Conservation (phyloP, 2,113 vertebrate species). For the Laterallus jamaicensis region DNA sequence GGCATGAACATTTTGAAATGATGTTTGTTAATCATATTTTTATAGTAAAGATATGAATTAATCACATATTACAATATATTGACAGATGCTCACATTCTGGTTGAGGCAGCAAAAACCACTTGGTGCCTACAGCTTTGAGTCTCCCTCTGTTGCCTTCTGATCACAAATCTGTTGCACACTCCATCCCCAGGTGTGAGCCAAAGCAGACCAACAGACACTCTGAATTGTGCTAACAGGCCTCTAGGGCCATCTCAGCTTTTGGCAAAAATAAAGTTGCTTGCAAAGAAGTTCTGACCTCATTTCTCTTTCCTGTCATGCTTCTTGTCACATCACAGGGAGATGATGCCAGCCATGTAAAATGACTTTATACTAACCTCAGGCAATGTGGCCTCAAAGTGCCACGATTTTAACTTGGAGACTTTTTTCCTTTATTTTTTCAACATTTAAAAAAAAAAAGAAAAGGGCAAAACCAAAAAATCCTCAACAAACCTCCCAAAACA, state of each 20-base stretch:
- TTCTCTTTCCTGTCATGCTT: background rate
- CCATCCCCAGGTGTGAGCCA: background rate
- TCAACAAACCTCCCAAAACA: too few species aligned
- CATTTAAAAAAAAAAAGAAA: background rate
- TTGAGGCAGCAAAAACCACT: background rate
- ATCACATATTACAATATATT: background rate
- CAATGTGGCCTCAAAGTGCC: background rate
- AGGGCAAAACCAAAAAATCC: too few species aligned
- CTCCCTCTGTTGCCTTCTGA: background rate
- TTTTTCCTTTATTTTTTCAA: background rate
- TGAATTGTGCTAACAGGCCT: background rate
- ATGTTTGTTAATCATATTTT: background rate
- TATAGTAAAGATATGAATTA: background rate
- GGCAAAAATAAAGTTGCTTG: background rate
- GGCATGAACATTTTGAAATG: background rate
- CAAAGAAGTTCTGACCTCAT: background rate
- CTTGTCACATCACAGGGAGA: background rate
- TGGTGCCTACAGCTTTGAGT: background rate
- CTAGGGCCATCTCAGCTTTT: background rate
- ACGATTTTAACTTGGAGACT: background rate
- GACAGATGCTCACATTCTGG: background rate
- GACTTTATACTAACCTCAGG: background rate
- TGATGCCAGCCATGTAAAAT: background rate
- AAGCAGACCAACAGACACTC: background rate
- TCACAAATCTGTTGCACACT: background rate